Evolutionary conservation across 2,888 invertebrate genomes (phyloP).

Genomic region (Drosophila algonquin): DNA sequence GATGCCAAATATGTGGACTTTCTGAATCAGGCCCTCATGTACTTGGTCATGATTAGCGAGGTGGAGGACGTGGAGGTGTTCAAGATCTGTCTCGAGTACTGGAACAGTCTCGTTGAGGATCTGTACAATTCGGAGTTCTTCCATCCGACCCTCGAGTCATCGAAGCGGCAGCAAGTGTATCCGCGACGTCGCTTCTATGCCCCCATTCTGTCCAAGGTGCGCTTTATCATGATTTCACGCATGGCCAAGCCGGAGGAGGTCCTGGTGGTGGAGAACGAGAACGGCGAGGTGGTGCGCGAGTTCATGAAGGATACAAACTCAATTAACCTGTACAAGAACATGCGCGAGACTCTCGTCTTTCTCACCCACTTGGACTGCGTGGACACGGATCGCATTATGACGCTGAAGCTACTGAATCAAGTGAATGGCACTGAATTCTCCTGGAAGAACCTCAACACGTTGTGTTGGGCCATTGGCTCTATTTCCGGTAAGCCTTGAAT

Average conservation of each 20-base stretch:
- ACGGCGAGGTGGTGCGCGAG: constrained; percentile 99
- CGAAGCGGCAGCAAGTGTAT: constrained; percentile 80
- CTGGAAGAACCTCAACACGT: constrained; percentile 99
- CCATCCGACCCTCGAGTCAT: constrained; percentile 81
- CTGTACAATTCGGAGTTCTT: constrained; percentile 95
- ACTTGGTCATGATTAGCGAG: constrained; percentile 96
- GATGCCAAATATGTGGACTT: constrained; percentile 90
- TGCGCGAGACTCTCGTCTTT: constrained; percentile 99
- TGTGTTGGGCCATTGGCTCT: constrained; percentile 99
- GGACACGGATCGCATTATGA: constrained; percentile 99
- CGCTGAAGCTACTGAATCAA: constrained; percentile 98
- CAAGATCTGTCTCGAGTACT: constrained; percentile 99
- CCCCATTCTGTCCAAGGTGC: constrained; percentile 92
- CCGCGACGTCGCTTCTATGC: constrained; percentile 90
- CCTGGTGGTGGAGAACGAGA: constrained; percentile 99
- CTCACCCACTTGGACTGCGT: constrained; percentile 98
- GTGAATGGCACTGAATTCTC: constrained; percentile 99
- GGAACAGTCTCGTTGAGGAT: constrained; percentile 97
- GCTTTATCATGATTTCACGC: constrained; percentile 98
- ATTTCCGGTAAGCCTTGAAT: constrained; percentile 90
- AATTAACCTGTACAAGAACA: constrained; percentile 99
- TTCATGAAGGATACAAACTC: constrained; percentile 99
- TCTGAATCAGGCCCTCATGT: constrained; percentile 92
- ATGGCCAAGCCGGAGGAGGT: constrained; percentile 99
- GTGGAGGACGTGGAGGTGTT: constrained; percentile 99